phyloP scores from a whole-genome alignment of 2,888 invertebrate genomes.

The Megastigmus dorsalis region DNA sequence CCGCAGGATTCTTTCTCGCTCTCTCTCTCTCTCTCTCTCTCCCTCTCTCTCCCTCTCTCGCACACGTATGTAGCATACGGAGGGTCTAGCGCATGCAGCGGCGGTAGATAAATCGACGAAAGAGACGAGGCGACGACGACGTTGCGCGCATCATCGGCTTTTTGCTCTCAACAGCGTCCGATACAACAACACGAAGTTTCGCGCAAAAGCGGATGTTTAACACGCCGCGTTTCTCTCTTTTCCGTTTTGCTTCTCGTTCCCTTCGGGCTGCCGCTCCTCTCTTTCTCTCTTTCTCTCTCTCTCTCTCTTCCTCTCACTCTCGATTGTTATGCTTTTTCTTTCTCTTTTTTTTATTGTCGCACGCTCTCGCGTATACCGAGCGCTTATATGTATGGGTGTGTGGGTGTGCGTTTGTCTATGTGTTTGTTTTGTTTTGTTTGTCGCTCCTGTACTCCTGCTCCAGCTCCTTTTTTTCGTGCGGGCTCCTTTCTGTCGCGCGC shows the following conservation, averaged over 20 bases:
- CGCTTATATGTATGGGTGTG: neutral
- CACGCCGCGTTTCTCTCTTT: neutral
- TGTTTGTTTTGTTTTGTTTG: neutral
- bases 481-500: neutral
- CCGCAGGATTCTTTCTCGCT: neutral
- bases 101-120: conserved; percentile 37
- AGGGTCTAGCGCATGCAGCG: no score
- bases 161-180: neutral
- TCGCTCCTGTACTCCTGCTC: neutral
- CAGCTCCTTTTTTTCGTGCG: neutral
- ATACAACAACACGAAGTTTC: conserved; percentile 26
- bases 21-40: neutral
- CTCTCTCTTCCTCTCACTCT: neutral
- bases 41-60: neutral
- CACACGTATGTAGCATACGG: no score
- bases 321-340: neutral
- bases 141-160: conserved; percentile 2
- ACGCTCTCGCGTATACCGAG: neutral
- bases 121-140: no score
- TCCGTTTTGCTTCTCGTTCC: neutral
- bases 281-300: neutral
- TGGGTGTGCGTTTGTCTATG: neutral
- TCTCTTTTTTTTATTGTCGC: neutral
- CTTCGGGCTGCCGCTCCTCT: neutral
- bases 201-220: conserved; percentile 31